Conservation (phyloP, 2,888 invertebrate species). For the Oscheius sp. region DNA sequence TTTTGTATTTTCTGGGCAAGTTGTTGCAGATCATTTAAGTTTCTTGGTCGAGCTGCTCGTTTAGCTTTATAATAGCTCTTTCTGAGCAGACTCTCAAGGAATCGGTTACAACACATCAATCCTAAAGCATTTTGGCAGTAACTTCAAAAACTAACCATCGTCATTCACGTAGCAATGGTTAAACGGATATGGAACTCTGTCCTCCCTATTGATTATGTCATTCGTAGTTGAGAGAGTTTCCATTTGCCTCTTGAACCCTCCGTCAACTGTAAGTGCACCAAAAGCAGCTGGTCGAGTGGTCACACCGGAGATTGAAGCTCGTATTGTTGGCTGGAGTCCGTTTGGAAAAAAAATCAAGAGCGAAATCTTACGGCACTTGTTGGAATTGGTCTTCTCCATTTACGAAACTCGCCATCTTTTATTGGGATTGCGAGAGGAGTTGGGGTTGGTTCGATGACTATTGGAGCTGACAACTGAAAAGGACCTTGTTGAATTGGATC, state of each 20-base stretch:
- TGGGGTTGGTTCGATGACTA: background rate
- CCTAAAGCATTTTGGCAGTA: constrained; percentile 16
- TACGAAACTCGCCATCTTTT: background rate
- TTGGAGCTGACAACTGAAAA: background rate
- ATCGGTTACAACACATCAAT: constrained; percentile 49
- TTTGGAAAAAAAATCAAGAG: background rate
- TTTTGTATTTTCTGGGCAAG: constrained; percentile 35
- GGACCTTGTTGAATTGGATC: no score
- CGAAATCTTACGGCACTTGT: background rate
- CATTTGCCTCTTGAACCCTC: background rate
- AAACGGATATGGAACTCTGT: constrained; percentile 24
- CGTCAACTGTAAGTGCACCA: background rate
- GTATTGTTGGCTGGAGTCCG: background rate
- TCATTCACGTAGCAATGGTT: constrained; percentile 32
- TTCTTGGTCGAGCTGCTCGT: constrained; percentile 11
- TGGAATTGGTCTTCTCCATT: constrained; percentile 1
- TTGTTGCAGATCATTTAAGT: constrained; percentile 33
- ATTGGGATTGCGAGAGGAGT: background rate
- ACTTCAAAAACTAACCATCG: constrained; percentile 16
- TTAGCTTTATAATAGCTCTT: constrained; percentile 45
- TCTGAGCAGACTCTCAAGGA: constrained; percentile 43
- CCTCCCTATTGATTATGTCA: constrained; percentile 17
- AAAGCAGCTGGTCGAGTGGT: constrained; percentile 7
- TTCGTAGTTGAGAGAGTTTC: constrained; percentile 2
- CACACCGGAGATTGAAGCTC: background rate